Base-by-base conservation (phyloP, 2,113 vertebrate species). In the Microcebus jonahi region DNA sequence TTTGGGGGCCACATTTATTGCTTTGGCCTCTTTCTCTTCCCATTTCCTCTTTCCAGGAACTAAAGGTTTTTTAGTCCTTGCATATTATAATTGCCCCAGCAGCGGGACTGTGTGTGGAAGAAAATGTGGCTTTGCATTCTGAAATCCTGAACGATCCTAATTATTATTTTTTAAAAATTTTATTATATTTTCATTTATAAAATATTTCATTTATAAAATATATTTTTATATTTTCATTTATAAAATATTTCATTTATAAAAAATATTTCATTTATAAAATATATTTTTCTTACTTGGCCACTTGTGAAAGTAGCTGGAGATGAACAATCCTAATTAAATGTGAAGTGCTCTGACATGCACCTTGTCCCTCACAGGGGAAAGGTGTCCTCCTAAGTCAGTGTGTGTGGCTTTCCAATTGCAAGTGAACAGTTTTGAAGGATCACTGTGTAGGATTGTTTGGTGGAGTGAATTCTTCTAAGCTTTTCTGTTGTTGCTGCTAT, bases 31-130 rank as follows among this genome's bases (percentile, higher is more conserved):
- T 31, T 77, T 82, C 25, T 10, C 14, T 39, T 17, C 31, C 5
- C 8, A 36, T 15, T 10, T 68, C 70, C 23, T 88, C 55, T 42
- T 76, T 45, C 88, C n/a, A 82, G 45, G 12, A 39, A n/a, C n/a
- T 45, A 25, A 61, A 20, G 53, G 39, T 45, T 36, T 96, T 23
- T 73, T 53, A n/a, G 57, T 48, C 36, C 17, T 31, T 71, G 21
- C 17, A 67, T 79, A 14, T 65, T 70, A 79, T 76, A 48, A 13
- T 3, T 18, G 45, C 29, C 29, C 21, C 8, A n/a, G 65, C 0
- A 57, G 59, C 31, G 20, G 6, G 8, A 25, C 61, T 14, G 2
- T 5, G 1, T 0, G 0, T 68, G 31, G 70, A 34, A 13, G 42
- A 36, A 79, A 75, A 39, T 7, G 6, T 4, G n/a, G 7, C 29